Conservation (phyloP, 2,888 invertebrate species). For the Tetragnatha montana region DNA sequence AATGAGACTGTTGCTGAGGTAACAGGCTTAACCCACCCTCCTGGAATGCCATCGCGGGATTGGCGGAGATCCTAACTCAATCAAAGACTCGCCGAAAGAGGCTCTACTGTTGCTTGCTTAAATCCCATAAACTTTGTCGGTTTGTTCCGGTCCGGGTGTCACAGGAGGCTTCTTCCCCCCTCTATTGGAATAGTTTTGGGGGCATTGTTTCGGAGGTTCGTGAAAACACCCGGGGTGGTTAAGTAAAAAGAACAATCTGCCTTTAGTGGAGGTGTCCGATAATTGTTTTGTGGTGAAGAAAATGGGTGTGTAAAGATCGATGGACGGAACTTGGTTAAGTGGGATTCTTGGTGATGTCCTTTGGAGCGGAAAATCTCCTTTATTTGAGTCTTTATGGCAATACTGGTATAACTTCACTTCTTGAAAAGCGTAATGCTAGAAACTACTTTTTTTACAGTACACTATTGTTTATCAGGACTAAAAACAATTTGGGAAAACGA, state of each 20-base stretch:
- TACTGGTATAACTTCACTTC: too few relatives aligned
- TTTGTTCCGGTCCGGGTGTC: slow-evolving; percentile 60
- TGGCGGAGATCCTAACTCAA: slow-evolving; percentile 66
- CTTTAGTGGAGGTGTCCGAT: slow-evolving; percentile 16
- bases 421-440: too few relatives aligned
- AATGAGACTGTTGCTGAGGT: slow-evolving; percentile 70
- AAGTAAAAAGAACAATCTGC: slow-evolving; percentile 69
- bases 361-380: too few relatives aligned
- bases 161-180: too few relatives aligned
- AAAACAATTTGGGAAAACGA: too few relatives aligned
- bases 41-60: slow-evolving; percentile 61
- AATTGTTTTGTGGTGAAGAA: slow-evolving; percentile 46
- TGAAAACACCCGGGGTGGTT: slow-evolving; percentile 61
- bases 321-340: too few relatives aligned
- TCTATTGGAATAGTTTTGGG: slow-evolving; percentile 62
- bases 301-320: too few relatives aligned
- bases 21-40: slow-evolving; percentile 66
- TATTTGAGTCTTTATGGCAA: too few relatives aligned
- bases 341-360: too few relatives aligned
- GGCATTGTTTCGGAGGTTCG: slow-evolving; percentile 63
- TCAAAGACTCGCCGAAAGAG: slow-evolving; percentile 51
- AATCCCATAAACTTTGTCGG: slow-evolving; percentile 69
- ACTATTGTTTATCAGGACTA: too few relatives aligned
- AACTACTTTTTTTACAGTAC: too few relatives aligned
- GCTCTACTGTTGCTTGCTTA: slow-evolving; percentile 69